A percentile compares a stretch with the other conserved stretches of the same genome.
Evolutionary conservation across 2,888 invertebrate genomes (phyloP).

Genomic region (Bimastos eiseni): DNA sequence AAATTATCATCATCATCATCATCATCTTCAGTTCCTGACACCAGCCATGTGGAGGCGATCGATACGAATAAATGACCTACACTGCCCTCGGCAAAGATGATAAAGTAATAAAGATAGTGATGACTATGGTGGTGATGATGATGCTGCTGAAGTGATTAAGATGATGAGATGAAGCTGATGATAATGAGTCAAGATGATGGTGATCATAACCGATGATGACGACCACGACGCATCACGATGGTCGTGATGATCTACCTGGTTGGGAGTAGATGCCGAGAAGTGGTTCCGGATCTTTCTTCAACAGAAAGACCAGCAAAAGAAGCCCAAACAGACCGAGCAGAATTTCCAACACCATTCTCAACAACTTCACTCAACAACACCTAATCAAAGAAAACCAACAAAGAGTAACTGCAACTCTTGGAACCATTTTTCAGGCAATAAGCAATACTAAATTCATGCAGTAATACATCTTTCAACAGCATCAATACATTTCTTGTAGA

Average conservation of each 20-base stretch:
- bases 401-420: neutral
- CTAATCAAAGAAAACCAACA: neutral
- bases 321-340: neutral
- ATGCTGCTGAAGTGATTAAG: no score
- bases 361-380: neutral
- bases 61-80: no score
- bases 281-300: slow-evolving; percentile 28
- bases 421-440: no score
- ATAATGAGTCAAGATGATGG: no score
- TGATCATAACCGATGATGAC: no score
- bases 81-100: neutral
- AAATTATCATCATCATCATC: neutral
- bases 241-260: slow-evolving; percentile 14
- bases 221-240: no score
- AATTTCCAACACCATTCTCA: neutral
- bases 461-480: no score
- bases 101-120: neutral
- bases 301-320: neutral
- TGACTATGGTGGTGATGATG: neutral
- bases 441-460: no score
- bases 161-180: no score
- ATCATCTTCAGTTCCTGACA: no score
- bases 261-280: slow-evolving; percentile 30
- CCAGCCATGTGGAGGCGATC: no score
- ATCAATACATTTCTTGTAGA: no score